These are phyloP conservation scores for Caenorhabditis auriculariae DNA, from an alignment of 2,888 invertebrate species.

Conservation along the genomic window DNA sequence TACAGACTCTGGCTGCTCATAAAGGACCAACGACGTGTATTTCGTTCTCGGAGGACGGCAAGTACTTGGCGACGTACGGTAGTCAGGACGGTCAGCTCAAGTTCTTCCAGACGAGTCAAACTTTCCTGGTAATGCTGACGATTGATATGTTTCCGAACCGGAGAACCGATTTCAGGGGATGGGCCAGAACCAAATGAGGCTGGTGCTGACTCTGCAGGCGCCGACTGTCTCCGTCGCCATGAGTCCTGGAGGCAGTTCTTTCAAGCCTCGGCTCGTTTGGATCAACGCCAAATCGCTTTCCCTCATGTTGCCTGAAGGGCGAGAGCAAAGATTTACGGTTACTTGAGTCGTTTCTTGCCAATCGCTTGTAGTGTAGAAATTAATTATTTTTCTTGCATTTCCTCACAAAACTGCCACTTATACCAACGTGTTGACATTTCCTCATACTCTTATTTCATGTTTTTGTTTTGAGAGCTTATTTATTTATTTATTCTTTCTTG, in stretches of 20 bases:
- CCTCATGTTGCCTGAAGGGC: constrained; percentile 90
- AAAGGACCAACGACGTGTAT: constrained; percentile 84
- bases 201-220: constrained; percentile 79
- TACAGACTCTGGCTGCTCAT: constrained; percentile 74
- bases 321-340: constrained; percentile 71
- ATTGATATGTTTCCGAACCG: neutral
- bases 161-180: constrained; percentile 79
- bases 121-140: constrained; percentile 48
- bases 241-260: constrained; percentile 25
- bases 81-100: constrained; percentile 86
- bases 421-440: too few species aligned
- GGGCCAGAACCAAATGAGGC: constrained; percentile 93
- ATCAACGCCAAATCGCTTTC: constrained; percentile 89
- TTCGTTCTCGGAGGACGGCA: constrained; percentile 95
- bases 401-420: too few species aligned
- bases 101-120: constrained; percentile 89
- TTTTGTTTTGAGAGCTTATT: too few species aligned
- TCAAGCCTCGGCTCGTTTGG: constrained; percentile 84
- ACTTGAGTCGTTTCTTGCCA: too few species aligned
- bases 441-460: too few species aligned
- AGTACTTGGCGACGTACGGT: constrained; percentile 92
- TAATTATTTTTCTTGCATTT: too few species aligned
- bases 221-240: constrained; percentile 69
- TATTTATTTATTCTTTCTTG: too few species aligned
- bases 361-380: too few species aligned